Conservation (phyloP, 2,888 invertebrate genomes). For the Vannuccia rotundouncinata region DNA sequence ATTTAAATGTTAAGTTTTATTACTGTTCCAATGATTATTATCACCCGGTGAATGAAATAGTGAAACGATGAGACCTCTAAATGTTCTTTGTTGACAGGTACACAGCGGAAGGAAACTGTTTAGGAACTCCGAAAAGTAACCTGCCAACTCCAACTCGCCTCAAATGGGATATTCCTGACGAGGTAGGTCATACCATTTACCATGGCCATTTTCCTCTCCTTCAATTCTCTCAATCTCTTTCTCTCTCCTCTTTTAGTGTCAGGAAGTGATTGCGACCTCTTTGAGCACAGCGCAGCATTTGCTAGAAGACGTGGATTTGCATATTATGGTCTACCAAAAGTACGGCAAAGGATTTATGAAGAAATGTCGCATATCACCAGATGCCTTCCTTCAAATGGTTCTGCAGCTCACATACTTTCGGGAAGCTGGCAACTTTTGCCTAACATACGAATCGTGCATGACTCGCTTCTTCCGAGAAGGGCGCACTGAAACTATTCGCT, state of each 20-base stretch:
- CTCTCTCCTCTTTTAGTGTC: not conserved
- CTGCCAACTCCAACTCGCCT: not conserved
- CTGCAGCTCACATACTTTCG: constrained; percentile 85
- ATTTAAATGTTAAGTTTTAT: too few relatives aligned
- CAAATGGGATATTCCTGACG: not conserved
- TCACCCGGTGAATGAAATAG: too few relatives aligned
- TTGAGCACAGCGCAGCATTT: constrained; percentile 64
- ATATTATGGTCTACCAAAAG: constrained; percentile 72
- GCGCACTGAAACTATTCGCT: constrained; percentile 91
- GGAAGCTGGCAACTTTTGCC: constrained; percentile 80
- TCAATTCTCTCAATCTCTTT: not conserved
- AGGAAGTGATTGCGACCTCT: constrained; percentile 5
- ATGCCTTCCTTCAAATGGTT: constrained; percentile 92
- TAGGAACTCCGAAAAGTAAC: not conserved
- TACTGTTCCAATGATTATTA: too few relatives aligned
- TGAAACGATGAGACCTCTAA: too few relatives aligned
- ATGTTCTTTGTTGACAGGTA: not conserved
- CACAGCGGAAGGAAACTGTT: not conserved
- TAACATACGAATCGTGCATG: constrained; percentile 98
- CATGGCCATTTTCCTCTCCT: too few relatives aligned
- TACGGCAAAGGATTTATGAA: constrained; percentile 95
- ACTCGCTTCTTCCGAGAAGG: constrained; percentile 91
- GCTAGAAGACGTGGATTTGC: constrained; percentile 80
- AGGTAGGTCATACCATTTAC: too few relatives aligned
- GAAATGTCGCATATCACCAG: constrained; percentile 80